Evolutionary conservation across 2,888 invertebrate genomes (phyloP), one percentile per base, ranked within the genome.

Genomic region (Thereva nobilitata): DNA sequence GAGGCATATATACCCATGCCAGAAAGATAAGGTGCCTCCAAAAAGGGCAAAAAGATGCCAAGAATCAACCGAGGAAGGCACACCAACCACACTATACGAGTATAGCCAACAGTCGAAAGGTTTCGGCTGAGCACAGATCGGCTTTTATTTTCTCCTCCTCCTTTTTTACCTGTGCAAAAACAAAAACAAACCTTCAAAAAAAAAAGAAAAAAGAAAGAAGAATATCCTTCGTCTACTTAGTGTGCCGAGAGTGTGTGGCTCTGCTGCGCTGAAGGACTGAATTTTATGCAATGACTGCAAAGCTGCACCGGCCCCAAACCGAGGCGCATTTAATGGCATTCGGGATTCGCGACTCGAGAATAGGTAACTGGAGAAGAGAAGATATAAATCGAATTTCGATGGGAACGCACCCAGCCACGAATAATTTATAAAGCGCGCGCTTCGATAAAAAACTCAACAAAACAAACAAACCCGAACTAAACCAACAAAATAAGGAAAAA

Each of bases 341-440:
- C 23, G 23, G 23, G 23, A 23, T 23, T 23, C 23, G 23, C 23
- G 23, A 23, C 23, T 23, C 23, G 23, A 2, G 45, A 59, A 59
- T 59, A 59, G 35, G 59, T 59, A 59, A 59, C 59, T 49, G 59
- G 59, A 59, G 59, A 59, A 49, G 59, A 37, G 45, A 59, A 59
- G 59, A 59, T 59, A 59, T 59, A 59, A 59, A 59, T 59, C 59
- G 59, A 59, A 59, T 59, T 59, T 59, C 59, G 59, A 59, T 59
- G 59, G 59, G 59, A 59, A 59, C 59, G 47, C 49, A 59, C 44
- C 12, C 59, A 12, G 44, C 8, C 34, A 38, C 7, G 59, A 59
- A 49, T 59, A 59, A 59, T 59, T 59, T 59, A 59, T 59, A 59
- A 59, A 59, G 49, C 40, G 49, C 49, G 49, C 47, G n/a, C 49